Evolutionary conservation across 2,888 invertebrate species (phyloP).

Genomic region (Megamerina dolium): DNA sequence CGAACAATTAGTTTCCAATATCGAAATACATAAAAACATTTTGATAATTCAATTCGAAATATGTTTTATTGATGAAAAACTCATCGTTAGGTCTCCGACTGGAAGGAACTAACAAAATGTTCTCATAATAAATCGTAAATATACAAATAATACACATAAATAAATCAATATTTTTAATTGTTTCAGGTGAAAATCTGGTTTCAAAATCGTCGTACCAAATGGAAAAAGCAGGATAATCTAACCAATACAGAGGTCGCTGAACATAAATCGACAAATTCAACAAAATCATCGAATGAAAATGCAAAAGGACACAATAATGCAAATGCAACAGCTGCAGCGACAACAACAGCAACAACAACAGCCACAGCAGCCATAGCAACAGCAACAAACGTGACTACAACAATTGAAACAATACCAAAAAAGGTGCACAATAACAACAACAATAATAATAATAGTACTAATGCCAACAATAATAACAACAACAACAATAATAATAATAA

Average conservation of each 20-base stretch:
- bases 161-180: conserved; percentile 5
- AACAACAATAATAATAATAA: conserved; percentile 20
- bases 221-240: conserved; percentile 91
- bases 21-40: no score
- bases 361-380: conserved; percentile 13
- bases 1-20: no score
- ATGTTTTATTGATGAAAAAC: no score
- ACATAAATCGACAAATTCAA: conserved; percentile 31
- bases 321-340: conserved; percentile 10
- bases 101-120: neutral
- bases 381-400: conserved; percentile 7
- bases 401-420: conserved; percentile 20
- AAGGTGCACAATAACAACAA: conserved; percentile 23
- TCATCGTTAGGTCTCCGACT: neutral
- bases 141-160: neutral
- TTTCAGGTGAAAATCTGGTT: conserved; percentile 50
- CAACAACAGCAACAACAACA: conserved; percentile 13
- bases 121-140: no score
- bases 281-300: conserved; percentile 15
- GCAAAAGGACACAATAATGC: conserved; percentile 15
- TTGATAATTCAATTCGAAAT: no score
- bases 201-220: conserved; percentile 49
- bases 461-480: conserved; percentile 13
- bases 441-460: conserved; percentile 18
- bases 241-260: conserved; percentile 80